phyloP scores from a whole-genome alignment of 2,797 vertebrate genomes.

The Peromyscus eremicus region DNA sequence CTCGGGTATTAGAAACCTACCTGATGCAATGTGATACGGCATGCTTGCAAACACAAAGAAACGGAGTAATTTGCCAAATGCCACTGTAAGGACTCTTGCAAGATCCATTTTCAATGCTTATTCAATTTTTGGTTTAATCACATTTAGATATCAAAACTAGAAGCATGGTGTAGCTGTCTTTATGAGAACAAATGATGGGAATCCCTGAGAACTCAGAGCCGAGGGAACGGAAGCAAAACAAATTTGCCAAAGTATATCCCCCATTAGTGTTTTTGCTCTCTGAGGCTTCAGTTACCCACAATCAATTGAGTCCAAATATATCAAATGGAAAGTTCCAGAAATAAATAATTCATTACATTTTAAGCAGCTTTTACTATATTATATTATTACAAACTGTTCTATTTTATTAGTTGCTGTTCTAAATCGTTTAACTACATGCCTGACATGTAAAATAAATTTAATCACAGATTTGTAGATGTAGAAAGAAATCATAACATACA shows the following conservation, averaged over 20 bases:
- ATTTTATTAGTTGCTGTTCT: not conserved
- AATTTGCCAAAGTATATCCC: not conserved
- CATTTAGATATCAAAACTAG: conserved; percentile 46
- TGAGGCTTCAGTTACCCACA: not conserved
- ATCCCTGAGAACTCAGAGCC: conserved; percentile 45
- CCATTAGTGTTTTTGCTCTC: not conserved
- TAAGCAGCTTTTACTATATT: not conserved
- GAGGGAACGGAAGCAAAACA: not conserved
- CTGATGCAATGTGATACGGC: conserved; percentile 10
- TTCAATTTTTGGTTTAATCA: conserved; percentile 57
- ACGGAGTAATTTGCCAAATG: conserved; percentile 48
- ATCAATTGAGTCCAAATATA: not conserved
- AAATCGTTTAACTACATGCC: not conserved
- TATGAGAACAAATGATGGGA: not conserved
- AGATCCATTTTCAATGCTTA: conserved; percentile 59
- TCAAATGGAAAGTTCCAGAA: not conserved
- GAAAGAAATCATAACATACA: not conserved
- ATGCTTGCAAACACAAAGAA: conserved; percentile 65
- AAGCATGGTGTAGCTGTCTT: not conserved
- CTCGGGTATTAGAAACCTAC: conserved; percentile 52
- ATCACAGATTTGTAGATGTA: not conserved
- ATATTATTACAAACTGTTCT: not conserved
- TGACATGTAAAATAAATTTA: not conserved
- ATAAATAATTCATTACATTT: not conserved
- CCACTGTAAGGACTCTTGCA: not conserved